Evolutionary conservation across 2,113 vertebrate species (phyloP).

Genomic region (Trichechus manatus): DNA sequence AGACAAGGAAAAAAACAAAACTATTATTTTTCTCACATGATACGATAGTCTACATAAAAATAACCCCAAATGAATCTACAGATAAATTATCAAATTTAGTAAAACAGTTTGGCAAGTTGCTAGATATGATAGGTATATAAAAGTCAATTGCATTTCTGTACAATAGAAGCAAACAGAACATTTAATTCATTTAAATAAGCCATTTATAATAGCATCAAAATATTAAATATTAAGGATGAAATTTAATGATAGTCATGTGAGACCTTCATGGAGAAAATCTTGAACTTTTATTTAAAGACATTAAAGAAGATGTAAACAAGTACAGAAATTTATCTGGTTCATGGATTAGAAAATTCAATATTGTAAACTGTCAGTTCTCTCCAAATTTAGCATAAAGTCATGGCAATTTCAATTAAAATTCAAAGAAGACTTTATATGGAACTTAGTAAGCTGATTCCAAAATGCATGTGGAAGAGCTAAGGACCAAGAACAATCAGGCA

Average conservation of each 20-base stretch:
- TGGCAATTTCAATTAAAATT: constrained; percentile 2
- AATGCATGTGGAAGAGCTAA: background rate
- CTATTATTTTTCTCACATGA: background rate
- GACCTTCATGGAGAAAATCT: background rate
- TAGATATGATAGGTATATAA: background rate
- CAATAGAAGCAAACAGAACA: background rate
- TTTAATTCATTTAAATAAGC: background rate
- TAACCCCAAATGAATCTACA: background rate
- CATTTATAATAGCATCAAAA: background rate
- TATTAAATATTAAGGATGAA: background rate
- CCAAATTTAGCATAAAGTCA: background rate
- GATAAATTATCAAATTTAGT: background rate
- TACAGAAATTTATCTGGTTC: background rate
- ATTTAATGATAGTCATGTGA: background rate
- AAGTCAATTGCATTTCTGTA: background rate
- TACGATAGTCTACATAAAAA: background rate
- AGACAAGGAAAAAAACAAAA: background rate
- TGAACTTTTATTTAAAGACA: background rate
- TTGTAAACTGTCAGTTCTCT: no score
- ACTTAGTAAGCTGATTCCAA: background rate
- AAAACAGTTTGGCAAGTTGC: background rate
- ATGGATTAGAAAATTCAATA: background rate
- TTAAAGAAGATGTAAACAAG: background rate
- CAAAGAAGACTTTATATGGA: background rate
- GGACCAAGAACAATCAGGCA: background rate